phyloP scores from a whole-genome alignment of 1,140 invertebrate genomes.

The Adoxophyes honmai region DNA sequence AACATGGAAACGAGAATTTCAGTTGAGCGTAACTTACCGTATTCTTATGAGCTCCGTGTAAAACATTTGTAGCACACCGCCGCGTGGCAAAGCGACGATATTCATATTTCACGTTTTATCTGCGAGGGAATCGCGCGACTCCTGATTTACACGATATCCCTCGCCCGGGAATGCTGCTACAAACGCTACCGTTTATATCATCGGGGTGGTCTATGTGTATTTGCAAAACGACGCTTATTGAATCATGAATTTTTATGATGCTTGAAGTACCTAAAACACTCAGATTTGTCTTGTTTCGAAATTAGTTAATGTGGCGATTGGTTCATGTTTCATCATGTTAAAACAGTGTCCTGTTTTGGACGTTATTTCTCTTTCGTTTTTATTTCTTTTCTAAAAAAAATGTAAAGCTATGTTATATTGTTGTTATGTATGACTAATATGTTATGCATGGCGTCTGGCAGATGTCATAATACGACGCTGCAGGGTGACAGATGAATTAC shows the following conservation, averaged over 20 bases:
- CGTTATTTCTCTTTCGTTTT: too few species aligned
- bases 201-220: conserved; percentile 34
- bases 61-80: conserved; percentile 14
- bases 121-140: conserved; percentile 43
- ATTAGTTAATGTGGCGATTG: too few species aligned
- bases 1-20: too few species aligned
- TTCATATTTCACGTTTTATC: conserved; percentile 58
- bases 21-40: background rate
- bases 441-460: conserved; percentile 19
- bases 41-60: conserved; percentile 7
- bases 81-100: conserved; percentile 41
- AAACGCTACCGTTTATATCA: conserved; percentile 47
- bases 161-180: conserved; percentile 36
- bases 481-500: conserved; percentile 49
- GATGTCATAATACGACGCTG: conserved; percentile 35
- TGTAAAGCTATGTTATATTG: too few species aligned
- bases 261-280: too few species aligned
- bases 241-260: background rate
- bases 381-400: conserved; percentile 15
- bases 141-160: conserved; percentile 62
- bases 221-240: background rate
- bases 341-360: too few species aligned
- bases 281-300: too few species aligned
- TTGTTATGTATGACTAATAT: background rate
- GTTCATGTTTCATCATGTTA: too few species aligned